These are phyloP conservation scores for Atta colombica DNA, from an alignment of 1,140 invertebrate species.

Conservation along the genomic window DNA sequence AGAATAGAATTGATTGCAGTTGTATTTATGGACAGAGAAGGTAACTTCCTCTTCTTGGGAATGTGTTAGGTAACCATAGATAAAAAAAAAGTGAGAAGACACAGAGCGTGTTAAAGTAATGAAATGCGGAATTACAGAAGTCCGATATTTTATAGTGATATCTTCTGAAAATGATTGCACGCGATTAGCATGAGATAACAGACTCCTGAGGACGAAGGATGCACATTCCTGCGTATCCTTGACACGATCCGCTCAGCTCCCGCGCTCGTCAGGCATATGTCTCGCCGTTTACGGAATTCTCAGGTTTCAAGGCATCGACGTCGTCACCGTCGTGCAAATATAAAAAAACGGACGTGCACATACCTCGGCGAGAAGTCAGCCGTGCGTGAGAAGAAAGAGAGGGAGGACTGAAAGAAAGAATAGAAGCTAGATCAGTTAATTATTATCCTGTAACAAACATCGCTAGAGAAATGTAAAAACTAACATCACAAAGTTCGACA, in stretches of 20 bases:
- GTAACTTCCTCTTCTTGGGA: neutral
- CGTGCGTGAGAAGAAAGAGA: slow-evolving; percentile 48
- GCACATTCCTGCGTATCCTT: slow-evolving; percentile 68
- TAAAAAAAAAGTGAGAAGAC: neutral
- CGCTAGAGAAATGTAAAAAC: neutral
- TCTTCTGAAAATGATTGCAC: slow-evolving; percentile 4
- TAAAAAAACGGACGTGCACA: slow-evolving; percentile 50
- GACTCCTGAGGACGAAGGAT: slow-evolving; percentile 66
- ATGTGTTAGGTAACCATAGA: slow-evolving; percentile 13
- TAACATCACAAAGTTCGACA: neutral
- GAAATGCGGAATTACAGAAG: neutral
- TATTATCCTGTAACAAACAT: neutral
- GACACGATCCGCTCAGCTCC: slow-evolving; percentile 46
- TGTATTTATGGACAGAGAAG: neutral
- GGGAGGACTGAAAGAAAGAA: neutral
- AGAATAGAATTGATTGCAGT: neutral
- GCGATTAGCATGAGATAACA: slow-evolving; percentile 52
- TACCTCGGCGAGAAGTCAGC: slow-evolving; percentile 43
- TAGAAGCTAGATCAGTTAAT: slow-evolving; percentile 30
- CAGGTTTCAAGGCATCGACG: slow-evolving; percentile 16
- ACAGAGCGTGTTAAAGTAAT: neutral
- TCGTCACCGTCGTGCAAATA: slow-evolving; percentile 48
- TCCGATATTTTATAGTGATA: slow-evolving; percentile 15
- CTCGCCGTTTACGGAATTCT: slow-evolving; percentile 64
- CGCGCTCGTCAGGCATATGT: slow-evolving; percentile 34